Conservation (phyloP, 2,888 invertebrate genomes). For the Lochmaea capreae region DNA sequence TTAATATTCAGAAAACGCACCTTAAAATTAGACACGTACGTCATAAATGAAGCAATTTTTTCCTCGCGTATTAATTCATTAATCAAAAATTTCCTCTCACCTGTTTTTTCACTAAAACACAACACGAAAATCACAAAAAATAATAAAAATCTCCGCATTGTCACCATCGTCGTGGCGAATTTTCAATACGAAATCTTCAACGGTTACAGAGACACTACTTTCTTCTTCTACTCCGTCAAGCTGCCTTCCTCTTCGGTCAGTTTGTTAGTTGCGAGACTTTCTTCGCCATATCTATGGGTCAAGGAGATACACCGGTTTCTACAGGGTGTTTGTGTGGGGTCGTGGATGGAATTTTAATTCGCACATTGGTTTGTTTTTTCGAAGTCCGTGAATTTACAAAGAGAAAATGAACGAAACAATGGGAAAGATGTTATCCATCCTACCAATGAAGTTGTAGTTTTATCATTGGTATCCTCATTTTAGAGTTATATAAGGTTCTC, state of each 20-base stretch:
- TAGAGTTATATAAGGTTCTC: too few relatives aligned
- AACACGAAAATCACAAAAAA: slow-evolving; percentile 45
- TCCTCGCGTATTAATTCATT: too few relatives aligned
- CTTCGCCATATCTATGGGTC: slow-evolving; percentile 55
- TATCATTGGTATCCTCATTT: too few relatives aligned
- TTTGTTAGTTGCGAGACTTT: slow-evolving; percentile 52
- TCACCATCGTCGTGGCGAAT: slow-evolving; percentile 44
- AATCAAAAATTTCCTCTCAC: slow-evolving; percentile 7
- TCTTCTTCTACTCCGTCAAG: slow-evolving; percentile 47
- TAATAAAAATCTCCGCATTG: slow-evolving; percentile 39
- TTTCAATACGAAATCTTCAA: slow-evolving; percentile 33
- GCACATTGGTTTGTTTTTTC: background rate
- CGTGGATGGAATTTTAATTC: slow-evolving; percentile 11
- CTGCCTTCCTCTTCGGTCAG: slow-evolving; percentile 51
- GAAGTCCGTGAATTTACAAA: background rate
- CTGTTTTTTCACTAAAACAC: slow-evolving; percentile 38
- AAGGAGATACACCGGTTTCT: slow-evolving; percentile 55
- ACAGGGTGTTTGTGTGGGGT: slow-evolving; percentile 19
- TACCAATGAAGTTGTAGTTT: too few relatives aligned
- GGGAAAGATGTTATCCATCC: too few relatives aligned
- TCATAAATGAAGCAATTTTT: too few relatives aligned
- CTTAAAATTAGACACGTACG: too few relatives aligned
- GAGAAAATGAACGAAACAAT: background rate
- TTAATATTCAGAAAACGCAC: too few relatives aligned
- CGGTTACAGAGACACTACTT: slow-evolving; percentile 49